Base-by-base conservation (phyloP, 2,888 invertebrate genomes). In the Polietes domitor region DNA sequence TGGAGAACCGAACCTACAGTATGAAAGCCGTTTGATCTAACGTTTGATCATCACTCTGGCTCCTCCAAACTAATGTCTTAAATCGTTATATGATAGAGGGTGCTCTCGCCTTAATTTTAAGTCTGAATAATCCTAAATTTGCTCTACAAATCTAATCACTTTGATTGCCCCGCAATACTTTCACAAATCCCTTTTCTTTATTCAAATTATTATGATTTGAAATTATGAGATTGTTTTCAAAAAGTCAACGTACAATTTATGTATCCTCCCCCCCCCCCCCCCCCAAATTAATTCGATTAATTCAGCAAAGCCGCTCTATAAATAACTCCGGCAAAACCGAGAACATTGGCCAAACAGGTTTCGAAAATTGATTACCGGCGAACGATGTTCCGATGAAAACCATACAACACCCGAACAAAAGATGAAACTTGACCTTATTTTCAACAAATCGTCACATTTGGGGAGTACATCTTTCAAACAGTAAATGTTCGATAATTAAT, bases 361-460 rank as follows among this genome's bases (percentile, higher is more conserved):
- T 32, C 15, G 4, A 2, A 43, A 73, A 58, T 15, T 9, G 17
- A 43, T 43, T 41, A 28, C n/a, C 1, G 0, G 55, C 12, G 47
- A n/a, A n/a, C n/a, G n/a, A n/a, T 47, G 3, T 47, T 47, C n/a
- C 12, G 21, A 9, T 15, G 17, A n/a, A 61, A 26, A 12, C 26
- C 26, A 58, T 26, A 58, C 26, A 58, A 9, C 26, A 47, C 2
- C 5, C 26, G 26, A 24, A 61, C n/a, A 28, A 26, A 70, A 68
- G 26, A 50, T 47, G n/a, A 65, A 81, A 58, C 28, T 65, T 74
- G 70, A 77, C 73, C 77, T 74, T 77, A 77, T 73, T 24, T 77
- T 74, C 19, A 73, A 82, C 82, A 70, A 74, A 74, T 81, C 73
- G 24, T 77, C 80, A 72, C 65, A 71, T 61, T 61, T 47, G 24